These are phyloP conservation scores for Orcinus orca DNA, from an alignment of 2,113 vertebrate genomes.

Conservation along the genomic window DNA sequence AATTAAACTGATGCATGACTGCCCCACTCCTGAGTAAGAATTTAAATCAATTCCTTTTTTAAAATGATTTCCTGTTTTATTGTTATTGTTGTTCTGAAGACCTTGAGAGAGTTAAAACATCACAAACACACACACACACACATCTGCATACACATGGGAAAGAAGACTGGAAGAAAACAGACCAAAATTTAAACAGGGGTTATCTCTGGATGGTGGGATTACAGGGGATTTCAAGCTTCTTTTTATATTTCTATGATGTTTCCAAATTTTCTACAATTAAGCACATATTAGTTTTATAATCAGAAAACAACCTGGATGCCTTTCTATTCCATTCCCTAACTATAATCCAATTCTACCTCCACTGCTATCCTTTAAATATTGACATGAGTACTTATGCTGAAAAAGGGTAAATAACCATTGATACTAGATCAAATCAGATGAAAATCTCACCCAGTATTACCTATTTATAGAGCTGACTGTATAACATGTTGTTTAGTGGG, in stretches of 20 bases:
- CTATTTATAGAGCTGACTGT: not conserved
- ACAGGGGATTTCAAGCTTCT: not conserved
- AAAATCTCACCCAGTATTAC: not conserved
- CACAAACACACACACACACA: not conserved
- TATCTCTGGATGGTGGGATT: not conserved
- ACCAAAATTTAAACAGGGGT: not conserved
- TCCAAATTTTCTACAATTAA: conserved; percentile 39
- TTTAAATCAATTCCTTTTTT: conserved; percentile 20
- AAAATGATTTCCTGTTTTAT: not conserved
- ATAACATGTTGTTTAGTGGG: not conserved
- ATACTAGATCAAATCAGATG: not conserved
- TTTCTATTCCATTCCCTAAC: not conserved
- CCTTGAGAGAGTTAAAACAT: not conserved
- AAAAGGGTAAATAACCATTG: not conserved
- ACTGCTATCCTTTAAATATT: not conserved
- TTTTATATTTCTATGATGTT: conserved; percentile 17
- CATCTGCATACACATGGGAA: not conserved
- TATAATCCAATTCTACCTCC: not conserved
- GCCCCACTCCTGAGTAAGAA: not conserved
- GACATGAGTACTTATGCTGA: not conserved
- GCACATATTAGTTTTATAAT: not conserved
- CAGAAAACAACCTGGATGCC: not conserved
- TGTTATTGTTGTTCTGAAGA: not conserved
- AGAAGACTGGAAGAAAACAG: not conserved
- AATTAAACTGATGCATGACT: conserved; percentile 52